phyloP scores from a whole-genome alignment of 64 coral and sea anemone species.

The Catalaphyllia jardinei region DNA sequence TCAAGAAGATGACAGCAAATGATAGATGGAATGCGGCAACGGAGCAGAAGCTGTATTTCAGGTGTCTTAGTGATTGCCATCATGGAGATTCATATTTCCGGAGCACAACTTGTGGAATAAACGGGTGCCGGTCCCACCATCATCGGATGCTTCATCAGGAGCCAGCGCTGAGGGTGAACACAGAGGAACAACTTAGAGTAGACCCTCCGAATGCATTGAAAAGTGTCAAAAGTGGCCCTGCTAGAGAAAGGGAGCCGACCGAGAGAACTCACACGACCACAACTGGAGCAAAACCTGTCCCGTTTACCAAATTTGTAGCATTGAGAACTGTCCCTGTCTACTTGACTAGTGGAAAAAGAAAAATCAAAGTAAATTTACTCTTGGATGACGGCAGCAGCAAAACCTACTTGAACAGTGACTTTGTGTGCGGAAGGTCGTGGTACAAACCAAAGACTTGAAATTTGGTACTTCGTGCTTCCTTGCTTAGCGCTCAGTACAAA shows the following conservation, averaged over 20 bases:
- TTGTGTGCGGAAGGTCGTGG: too few relatives aligned
- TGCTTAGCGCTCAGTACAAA: too few relatives aligned
- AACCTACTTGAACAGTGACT: conserved; percentile 34
- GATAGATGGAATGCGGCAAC: conserved; percentile 42
- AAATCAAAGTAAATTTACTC: conserved; percentile 37
- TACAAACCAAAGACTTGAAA: too few relatives aligned
- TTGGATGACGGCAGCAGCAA: conserved; percentile 48
- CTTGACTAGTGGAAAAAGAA: conserved; percentile 22
- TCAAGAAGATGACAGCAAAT: not conserved
- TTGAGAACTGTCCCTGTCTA: conserved; percentile 45
- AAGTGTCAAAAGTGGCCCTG: not conserved
- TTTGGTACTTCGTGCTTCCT: too few relatives aligned
- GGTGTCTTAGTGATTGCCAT: conserved; percentile 31
- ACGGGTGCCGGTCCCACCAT: conserved; percentile 5
- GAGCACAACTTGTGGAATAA: not conserved
- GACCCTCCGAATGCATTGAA: not conserved
- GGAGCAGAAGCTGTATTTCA: conserved; percentile 23
- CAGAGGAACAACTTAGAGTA: not conserved
- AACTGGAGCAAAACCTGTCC: not conserved
- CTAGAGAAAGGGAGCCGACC: conserved; percentile 45
- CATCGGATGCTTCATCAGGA: conserved; percentile 23
- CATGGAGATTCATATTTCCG: not conserved
- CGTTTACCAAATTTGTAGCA: conserved; percentile 3
- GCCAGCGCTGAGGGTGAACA: not conserved
- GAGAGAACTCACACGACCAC: conserved; percentile 47